These are phyloP conservation scores for Lichenostomus cassidix DNA, from an alignment of 2,113 vertebrate species.

Conservation along the genomic window DNA sequence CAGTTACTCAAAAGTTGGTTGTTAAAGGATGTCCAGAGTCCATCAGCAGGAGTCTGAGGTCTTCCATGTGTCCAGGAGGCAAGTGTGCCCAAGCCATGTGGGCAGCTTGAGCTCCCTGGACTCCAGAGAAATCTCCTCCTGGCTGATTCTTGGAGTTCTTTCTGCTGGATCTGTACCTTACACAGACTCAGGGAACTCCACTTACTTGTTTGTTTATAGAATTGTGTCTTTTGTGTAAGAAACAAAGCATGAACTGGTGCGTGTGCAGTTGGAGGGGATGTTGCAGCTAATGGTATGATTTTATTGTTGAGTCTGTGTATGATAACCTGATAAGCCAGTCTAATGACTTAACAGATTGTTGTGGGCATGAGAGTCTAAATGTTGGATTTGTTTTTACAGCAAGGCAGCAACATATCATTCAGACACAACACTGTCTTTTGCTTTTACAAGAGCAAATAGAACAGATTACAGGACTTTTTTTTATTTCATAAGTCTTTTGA, in stretches of 20 bases:
- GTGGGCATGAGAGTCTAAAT: neutral
- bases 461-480: neutral
- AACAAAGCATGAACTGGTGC: neutral
- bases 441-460: neutral
- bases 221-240: neutral
- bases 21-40: neutral
- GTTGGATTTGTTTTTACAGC: neutral
- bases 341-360: neutral
- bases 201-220: neutral
- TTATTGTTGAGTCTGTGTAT: neutral
- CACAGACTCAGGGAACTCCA: accelerated
- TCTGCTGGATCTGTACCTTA: neutral
- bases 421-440: neutral
- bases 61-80: neutral
- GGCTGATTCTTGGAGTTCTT: neutral
- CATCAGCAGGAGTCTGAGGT: neutral
- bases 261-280: neutral
- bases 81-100: accelerated
- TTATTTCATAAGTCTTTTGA: neutral
- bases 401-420: neutral
- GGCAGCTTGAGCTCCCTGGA: accelerated
- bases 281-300: neutral
- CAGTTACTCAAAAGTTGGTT: neutral
- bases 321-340: neutral
- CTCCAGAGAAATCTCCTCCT: neutral